Percentiles rank a stretch among this genome's conserved stretches.
Conservation (phyloP, 2,888 invertebrate genomes). For the Heliconius erato region DNA sequence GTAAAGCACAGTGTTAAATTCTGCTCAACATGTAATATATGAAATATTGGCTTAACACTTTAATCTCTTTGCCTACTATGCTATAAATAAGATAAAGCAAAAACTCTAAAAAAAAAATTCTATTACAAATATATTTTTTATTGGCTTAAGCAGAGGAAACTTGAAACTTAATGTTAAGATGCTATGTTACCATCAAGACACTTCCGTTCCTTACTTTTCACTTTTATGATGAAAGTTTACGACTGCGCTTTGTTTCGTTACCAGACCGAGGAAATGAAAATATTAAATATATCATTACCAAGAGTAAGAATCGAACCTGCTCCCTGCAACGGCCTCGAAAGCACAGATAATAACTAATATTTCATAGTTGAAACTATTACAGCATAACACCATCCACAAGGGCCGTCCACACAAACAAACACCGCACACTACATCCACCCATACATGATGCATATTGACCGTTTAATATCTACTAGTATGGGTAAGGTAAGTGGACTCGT, state of each 20-base stretch:
- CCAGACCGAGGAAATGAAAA: too few relatives aligned
- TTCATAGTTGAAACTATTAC: not conserved
- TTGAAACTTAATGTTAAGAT: not conserved
- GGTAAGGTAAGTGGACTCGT: constrained; percentile 64
- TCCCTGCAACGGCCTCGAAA: not conserved
- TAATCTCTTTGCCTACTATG: not conserved
- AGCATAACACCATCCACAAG: constrained; percentile 48
- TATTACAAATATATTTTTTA: too few relatives aligned
- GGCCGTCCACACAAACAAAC: constrained; percentile 47
- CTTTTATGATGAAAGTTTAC: too few relatives aligned
- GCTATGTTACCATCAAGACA: not conserved
- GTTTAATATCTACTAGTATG: constrained; percentile 67
- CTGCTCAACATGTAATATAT: too few relatives aligned
- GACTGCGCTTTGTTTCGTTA: too few relatives aligned
- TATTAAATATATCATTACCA: too few relatives aligned
- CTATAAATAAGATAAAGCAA: not conserved
- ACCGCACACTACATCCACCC: constrained; percentile 62
- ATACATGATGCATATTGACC: constrained; percentile 80
- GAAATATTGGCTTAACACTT: not conserved
- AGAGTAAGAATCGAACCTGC: too few relatives aligned
- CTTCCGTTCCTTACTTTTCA: not conserved
- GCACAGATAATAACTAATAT: not conserved
- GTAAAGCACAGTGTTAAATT: too few relatives aligned
- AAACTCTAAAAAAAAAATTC: too few relatives aligned
- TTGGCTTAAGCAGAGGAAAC: not conserved